Conservation (phyloP, 2,888 invertebrate genomes). For the Scrobipalpa atriplicella region DNA sequence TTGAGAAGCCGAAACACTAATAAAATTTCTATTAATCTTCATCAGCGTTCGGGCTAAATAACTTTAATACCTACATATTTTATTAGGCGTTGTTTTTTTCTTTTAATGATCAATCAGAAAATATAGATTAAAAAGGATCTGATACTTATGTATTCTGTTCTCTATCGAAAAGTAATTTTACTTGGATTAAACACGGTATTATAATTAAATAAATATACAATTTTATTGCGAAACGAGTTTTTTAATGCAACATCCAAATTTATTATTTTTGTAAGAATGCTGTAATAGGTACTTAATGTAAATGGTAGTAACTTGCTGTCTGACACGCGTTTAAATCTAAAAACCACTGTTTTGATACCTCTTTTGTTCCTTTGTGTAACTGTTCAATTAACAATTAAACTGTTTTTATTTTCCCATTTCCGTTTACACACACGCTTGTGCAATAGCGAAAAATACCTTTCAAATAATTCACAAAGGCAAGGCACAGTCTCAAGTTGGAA, state of each 20-base stretch:
- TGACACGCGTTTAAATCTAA: background rate
- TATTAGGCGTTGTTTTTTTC: no score
- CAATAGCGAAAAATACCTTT: constrained; percentile 68
- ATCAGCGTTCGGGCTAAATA: no score
- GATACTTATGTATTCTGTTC: no score
- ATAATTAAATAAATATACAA: no score
- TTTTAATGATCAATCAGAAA: no score
- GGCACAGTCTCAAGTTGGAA: constrained; percentile 76
- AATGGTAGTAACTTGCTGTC: background rate
- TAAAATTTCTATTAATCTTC: no score
- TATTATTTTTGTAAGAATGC: background rate
- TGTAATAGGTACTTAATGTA: background rate
- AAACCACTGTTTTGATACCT: background rate
- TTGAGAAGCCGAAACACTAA: no score
- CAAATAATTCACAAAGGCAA: constrained; percentile 78
- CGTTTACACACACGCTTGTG: constrained; percentile 67
- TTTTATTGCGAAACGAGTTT: background rate
- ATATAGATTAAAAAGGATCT: no score
- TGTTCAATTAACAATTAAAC: constrained; percentile 53
- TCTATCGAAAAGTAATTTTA: no score
- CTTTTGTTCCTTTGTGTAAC: constrained; percentile 18
- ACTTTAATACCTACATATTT: no score
- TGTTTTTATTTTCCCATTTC: constrained; percentile 57
- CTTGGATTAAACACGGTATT: no score
- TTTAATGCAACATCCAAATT: background rate